Evolutionary conservation across 1,140 invertebrate genomes (phyloP).

Genomic region (Zaprionus capensis): DNA sequence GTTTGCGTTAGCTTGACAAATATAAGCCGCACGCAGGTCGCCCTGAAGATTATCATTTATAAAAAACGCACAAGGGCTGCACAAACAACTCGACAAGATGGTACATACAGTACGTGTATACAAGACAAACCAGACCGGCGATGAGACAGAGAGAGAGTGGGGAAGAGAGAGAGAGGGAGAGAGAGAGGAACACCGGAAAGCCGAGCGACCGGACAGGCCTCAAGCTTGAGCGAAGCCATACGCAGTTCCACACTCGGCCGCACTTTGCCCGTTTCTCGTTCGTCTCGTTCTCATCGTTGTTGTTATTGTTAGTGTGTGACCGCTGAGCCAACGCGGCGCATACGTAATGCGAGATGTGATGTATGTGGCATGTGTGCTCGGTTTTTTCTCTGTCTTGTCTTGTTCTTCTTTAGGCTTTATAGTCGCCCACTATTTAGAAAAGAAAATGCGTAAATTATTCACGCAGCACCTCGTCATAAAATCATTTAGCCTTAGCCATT

Average conservation of each 20-base stretch:
- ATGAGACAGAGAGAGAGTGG: not conserved
- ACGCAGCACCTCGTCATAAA: constrained; percentile 45
- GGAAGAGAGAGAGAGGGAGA: not conserved
- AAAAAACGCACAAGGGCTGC: constrained; percentile 62
- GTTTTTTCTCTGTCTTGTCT: constrained; percentile 12
- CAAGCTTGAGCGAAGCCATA: constrained; percentile 58
- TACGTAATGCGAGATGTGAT: constrained; percentile 32
- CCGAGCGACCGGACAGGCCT: constrained; percentile 19
- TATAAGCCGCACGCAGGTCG: constrained; percentile 50
- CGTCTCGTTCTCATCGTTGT: no score
- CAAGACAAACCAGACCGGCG: not conserved
- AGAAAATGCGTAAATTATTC: constrained; percentile 77
- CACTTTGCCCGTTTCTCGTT: constrained; percentile 32
- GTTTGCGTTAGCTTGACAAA: constrained; percentile 44
- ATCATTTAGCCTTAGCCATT: constrained; percentile 48
- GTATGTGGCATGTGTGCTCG: constrained; percentile 24
- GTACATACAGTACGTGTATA: constrained; percentile 4
- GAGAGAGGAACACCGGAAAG: not conserved
- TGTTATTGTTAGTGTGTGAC: constrained; percentile 39
- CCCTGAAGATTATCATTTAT: constrained; percentile 68
- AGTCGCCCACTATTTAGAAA: constrained; percentile 72
- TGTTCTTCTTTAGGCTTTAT: constrained; percentile 58
- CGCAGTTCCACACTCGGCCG: constrained; percentile 35
- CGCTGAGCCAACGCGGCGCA: constrained; percentile 30
- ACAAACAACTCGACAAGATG: constrained; percentile 25